Conservation (phyloP, 2,797 vertebrate genomes). For the Gymnothorax reevesii region DNA sequence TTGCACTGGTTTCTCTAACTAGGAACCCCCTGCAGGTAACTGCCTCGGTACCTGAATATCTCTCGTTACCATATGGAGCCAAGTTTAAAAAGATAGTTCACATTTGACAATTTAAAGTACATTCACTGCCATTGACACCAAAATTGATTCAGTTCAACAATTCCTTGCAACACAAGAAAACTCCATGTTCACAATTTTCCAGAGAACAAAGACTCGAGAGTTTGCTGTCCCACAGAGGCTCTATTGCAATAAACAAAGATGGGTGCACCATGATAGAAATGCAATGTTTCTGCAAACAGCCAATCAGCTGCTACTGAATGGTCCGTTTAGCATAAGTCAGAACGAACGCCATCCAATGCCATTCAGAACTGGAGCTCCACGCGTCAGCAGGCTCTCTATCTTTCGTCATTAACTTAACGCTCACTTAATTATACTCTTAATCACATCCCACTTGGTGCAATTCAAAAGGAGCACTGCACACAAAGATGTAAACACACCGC, state of each 20-base stretch:
- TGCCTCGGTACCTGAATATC: not conserved
- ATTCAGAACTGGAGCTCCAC: constrained; percentile 20
- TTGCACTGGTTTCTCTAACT: no score
- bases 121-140: not conserved
- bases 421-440: constrained; percentile 65
- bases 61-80: no score
- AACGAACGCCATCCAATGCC: not conserved
- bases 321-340: not conserved
- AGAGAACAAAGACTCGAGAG: no score
- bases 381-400: constrained; percentile 35
- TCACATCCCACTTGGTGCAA: constrained; percentile 55
- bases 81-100: not conserved
- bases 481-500: constrained; percentile 44
- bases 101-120: not conserved
- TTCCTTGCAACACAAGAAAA: no score
- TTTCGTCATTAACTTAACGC: constrained; percentile 54
- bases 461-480: constrained; percentile 51
- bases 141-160: no score
- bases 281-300: not conserved
- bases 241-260: not conserved
- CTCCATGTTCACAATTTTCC: no score
- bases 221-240: not conserved
- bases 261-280: not conserved
- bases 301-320: constrained; percentile 10
- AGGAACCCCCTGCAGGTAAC: not conserved